Conservation (phyloP, 2,797 vertebrate genomes). For the Amphiprion clarkii region DNA sequence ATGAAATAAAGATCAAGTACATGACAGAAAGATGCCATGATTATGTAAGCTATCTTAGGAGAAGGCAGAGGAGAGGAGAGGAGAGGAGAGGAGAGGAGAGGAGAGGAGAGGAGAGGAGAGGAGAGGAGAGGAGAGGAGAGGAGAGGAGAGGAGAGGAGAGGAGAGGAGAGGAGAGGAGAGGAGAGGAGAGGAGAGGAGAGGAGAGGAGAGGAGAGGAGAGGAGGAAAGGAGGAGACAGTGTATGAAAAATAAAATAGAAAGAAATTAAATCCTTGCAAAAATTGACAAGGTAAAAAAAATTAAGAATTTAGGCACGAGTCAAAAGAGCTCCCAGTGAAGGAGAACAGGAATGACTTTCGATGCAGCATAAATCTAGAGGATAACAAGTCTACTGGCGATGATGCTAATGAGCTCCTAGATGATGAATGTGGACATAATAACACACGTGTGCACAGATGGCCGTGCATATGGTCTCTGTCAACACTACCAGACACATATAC, state of each 20-base stretch:
- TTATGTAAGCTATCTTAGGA: conserved; percentile 65
- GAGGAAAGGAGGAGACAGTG: neutral
- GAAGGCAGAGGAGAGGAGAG: conserved; percentile 23
- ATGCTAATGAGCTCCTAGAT: conserved; percentile 43
- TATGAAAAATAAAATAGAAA: neutral
- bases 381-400: conserved; percentile 48
- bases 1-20: conserved; percentile 67
- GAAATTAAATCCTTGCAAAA: neutral
- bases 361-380: conserved; percentile 32
- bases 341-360: conserved; percentile 5
- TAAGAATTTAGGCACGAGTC: neutral
- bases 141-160: too few species aligned
- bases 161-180: too few species aligned
- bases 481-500: conserved; percentile 43
- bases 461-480: conserved; percentile 58
- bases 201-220: conserved; percentile 31
- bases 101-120: too few species aligned
- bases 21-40: conserved; percentile 62
- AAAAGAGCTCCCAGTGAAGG: neutral
- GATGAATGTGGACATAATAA: conserved; percentile 49
- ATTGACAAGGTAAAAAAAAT: neutral
- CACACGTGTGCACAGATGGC: conserved; percentile 64
- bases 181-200: too few species aligned
- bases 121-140: too few species aligned
- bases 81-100: too few species aligned